phyloP scores from a whole-genome alignment of 2,797 vertebrate species.

The Chiroxiphia lanceolata region DNA sequence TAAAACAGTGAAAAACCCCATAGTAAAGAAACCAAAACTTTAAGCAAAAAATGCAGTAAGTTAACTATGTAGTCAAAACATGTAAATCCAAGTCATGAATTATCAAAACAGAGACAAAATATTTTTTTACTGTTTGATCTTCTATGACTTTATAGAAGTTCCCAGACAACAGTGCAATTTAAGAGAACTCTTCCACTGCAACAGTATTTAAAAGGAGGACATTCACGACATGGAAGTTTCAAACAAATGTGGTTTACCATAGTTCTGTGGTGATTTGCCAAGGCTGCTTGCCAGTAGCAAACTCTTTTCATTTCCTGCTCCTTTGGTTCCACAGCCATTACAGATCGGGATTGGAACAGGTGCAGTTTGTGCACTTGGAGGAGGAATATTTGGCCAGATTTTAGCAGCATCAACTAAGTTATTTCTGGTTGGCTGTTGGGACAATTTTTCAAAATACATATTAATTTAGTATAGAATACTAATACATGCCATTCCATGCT shows the following conservation, averaged over 20 bases:
- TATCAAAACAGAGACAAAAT: not conserved
- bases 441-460: slow-evolving; percentile 45
- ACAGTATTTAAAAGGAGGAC: not conserved
- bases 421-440: slow-evolving; percentile 83
- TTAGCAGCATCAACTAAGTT: slow-evolving; percentile 81
- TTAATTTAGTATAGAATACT: slow-evolving; percentile 15
- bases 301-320: slow-evolving; percentile 81
- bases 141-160: not conserved
- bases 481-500: not conserved
- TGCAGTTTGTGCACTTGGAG: slow-evolving; percentile 79
- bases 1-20: not conserved
- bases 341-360: slow-evolving; percentile 86
- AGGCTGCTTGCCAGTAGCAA: slow-evolving; percentile 81
- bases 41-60: not conserved
- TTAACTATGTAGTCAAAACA: not conserved
- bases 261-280: slow-evolving; percentile 84
- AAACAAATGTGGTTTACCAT: slow-evolving; percentile 75
- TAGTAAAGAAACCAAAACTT: not conserved
- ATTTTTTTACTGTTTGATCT: not conserved
- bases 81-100: not conserved
- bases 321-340: slow-evolving; percentile 90
- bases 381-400: slow-evolving; percentile 89
- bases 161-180: not conserved
- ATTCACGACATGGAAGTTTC: not conserved
- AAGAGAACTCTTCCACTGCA: not conserved